Conservation (phyloP, 2,888 invertebrate species). For the Anoplius nigerrimus region DNA sequence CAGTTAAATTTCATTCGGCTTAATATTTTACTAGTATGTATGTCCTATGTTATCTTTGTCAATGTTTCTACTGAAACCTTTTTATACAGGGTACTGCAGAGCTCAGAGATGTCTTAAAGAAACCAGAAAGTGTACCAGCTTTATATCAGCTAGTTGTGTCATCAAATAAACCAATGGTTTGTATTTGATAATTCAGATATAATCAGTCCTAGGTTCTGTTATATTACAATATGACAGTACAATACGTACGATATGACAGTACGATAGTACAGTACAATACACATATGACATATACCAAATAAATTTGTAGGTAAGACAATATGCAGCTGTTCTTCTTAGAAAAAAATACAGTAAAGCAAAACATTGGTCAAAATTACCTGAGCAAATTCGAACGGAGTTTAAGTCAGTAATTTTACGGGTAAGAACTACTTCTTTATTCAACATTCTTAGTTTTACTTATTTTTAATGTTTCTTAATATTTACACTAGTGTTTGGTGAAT, state of each 20-base stretch:
- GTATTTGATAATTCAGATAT: not conserved
- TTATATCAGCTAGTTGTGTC: constrained; percentile 82
- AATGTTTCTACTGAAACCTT: constrained; percentile 5
- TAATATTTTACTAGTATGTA: not conserved
- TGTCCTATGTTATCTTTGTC: not conserved
- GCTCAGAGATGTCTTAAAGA: constrained; percentile 82
- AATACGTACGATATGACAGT: too few species aligned
- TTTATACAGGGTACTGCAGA: constrained; percentile 80
- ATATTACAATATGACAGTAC: too few species aligned
- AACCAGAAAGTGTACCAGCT: constrained; percentile 80
- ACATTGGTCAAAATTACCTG: constrained; percentile 81
- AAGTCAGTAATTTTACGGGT: constrained; percentile 67
- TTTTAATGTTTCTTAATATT: constrained; percentile 9
- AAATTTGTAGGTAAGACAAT: constrained; percentile 81
- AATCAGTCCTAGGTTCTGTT: not conserved
- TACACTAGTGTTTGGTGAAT: constrained; percentile 77
- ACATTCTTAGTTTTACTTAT: too few species aligned
- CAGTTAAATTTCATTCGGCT: not conserved
- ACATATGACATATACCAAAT: constrained; percentile 15
- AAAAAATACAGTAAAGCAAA: constrained; percentile 81
- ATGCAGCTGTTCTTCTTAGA: constrained; percentile 83
- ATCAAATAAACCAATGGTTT: constrained; percentile 76
- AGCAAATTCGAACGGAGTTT: constrained; percentile 75
- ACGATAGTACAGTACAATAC: too few species aligned
- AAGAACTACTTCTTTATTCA: constrained; percentile 10